phyloP scores from a whole-genome alignment of 2,113 vertebrate genomes.

The Cathartes aura region DNA sequence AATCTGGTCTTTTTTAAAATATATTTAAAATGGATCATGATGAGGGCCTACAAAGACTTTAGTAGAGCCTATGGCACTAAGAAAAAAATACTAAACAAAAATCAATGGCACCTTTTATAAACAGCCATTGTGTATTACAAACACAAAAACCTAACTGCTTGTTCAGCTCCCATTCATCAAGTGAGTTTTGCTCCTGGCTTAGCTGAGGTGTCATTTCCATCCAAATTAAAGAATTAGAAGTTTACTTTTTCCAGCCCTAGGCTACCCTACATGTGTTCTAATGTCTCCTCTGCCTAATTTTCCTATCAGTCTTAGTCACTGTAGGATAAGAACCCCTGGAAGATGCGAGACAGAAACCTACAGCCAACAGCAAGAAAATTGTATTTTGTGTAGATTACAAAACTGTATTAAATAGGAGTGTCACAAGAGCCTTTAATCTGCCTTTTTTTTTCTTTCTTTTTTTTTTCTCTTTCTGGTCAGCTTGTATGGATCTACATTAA shows the following conservation, averaged over 20 bases:
- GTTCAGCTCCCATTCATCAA: conserved; percentile 59
- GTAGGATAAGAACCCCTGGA: neutral
- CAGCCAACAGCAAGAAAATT: conserved; percentile 4
- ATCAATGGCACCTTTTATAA: neutral
- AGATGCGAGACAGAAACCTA: neutral
- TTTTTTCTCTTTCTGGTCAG: neutral
- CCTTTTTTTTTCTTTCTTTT: no score
- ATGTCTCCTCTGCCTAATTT: conserved; percentile 49
- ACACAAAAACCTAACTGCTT: conserved; percentile 19
- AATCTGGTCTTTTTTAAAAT: neutral
- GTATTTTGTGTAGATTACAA: neutral
- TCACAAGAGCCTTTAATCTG: neutral
- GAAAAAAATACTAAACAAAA: conserved; percentile 1
- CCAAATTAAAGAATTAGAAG: conserved; percentile 70
- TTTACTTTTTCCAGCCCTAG: conserved; percentile 51
- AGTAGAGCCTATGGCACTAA: neutral
- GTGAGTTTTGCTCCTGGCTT: conserved; percentile 54
- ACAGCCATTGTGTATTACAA: neutral
- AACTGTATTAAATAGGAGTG: neutral
- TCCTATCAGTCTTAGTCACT: conserved; percentile 67
- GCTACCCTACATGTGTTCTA: conserved; percentile 44
- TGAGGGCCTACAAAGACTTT: neutral
- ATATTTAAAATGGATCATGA: neutral
- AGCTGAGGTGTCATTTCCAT: conserved; percentile 62
- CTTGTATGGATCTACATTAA: neutral